A percentile compares a stretch with the other conserved stretches of the same genome.
These are phyloP conservation scores for Amphiprion percula DNA, from an alignment of 2,113 vertebrate genomes.

Conservation along the genomic window DNA sequence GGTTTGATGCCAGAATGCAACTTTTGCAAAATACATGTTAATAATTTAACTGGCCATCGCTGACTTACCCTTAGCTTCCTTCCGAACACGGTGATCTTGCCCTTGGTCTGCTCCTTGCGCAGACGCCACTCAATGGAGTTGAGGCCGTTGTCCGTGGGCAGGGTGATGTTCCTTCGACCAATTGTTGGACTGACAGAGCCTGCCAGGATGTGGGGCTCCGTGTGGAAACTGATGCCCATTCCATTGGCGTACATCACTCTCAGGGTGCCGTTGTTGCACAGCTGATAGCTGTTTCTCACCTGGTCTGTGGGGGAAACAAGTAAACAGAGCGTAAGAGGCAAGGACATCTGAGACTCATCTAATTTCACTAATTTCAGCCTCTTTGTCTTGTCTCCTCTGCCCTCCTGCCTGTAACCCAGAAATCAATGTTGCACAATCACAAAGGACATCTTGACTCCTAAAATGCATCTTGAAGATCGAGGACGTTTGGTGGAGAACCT, in stretches of 20 bases:
- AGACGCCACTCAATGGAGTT: slow-evolving; percentile 99
- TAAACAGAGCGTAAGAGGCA: neutral
- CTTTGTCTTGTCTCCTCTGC: too few species aligned
- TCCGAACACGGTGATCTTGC: slow-evolving; percentile 97
- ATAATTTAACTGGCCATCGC: neutral
- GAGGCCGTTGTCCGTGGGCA: slow-evolving; percentile 97
- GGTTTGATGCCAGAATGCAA: neutral
- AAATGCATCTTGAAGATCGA: too few species aligned
- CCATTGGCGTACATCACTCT: slow-evolving; percentile 98
- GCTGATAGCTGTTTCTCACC: slow-evolving; percentile 99
- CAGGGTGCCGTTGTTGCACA: slow-evolving; percentile 97
- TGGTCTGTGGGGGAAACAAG: slow-evolving; percentile 88
- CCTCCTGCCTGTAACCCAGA: too few species aligned
- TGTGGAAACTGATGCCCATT: slow-evolving; percentile 99
- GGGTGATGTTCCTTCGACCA: slow-evolving; percentile 96
- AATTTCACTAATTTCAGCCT: too few species aligned
- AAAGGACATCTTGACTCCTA: too few species aligned
- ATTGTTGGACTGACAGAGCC: slow-evolving; percentile 98
- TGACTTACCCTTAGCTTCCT: slow-evolving; percentile 93
- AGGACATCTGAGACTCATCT: neutral
- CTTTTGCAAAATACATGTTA: neutral
- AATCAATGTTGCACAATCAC: too few species aligned
- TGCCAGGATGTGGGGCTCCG: slow-evolving; percentile 96
- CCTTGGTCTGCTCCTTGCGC: slow-evolving; percentile 97
- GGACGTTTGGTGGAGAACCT: too few species aligned